These are phyloP conservation scores for Zaprionus kolodkinae DNA, from an alignment of 1,140 invertebrate species.

Conservation along the genomic window DNA sequence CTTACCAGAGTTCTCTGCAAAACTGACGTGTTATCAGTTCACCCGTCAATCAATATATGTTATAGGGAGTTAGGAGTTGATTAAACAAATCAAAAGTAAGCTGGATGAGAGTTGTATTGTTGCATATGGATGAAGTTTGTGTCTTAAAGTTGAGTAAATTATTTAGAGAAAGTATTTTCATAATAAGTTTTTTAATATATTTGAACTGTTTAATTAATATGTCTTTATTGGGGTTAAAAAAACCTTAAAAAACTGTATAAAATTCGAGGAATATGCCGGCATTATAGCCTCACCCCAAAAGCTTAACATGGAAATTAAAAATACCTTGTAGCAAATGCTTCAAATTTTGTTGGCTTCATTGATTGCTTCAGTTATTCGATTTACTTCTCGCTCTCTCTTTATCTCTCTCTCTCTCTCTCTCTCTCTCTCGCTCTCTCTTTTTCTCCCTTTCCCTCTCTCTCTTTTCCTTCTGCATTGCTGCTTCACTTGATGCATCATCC, in stretches of 20 bases:
- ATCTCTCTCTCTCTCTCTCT: not conserved
- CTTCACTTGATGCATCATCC: constrained; percentile 37
- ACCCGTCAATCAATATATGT: not conserved
- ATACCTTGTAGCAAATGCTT: constrained; percentile 21
- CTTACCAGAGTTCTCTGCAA: not conserved
- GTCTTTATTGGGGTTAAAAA: not conserved
- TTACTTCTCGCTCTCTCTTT: not conserved
- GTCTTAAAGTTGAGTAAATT: too few relatives aligned
- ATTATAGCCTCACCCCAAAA: not conserved
- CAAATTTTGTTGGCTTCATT: not conserved
- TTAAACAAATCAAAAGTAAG: too few relatives aligned
- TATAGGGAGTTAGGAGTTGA: not conserved
- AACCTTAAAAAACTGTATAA: not conserved
- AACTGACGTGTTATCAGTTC: not conserved
- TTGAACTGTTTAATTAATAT: not conserved
- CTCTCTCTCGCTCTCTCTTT: not conserved
- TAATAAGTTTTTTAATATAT: not conserved
- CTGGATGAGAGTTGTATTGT: too few relatives aligned
- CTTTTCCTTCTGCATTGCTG: not conserved
- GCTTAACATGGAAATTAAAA: constrained; percentile 13
- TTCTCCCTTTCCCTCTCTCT: not conserved
- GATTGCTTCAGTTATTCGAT: not conserved
- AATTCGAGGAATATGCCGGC: not conserved
- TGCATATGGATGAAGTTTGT: too few relatives aligned
- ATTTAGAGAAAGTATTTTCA: too few relatives aligned